Evolutionary conservation across 1,140 invertebrate species (phyloP), one percentile per base, ranked within the genome.

Genomic region (Nymphalis io): DNA sequence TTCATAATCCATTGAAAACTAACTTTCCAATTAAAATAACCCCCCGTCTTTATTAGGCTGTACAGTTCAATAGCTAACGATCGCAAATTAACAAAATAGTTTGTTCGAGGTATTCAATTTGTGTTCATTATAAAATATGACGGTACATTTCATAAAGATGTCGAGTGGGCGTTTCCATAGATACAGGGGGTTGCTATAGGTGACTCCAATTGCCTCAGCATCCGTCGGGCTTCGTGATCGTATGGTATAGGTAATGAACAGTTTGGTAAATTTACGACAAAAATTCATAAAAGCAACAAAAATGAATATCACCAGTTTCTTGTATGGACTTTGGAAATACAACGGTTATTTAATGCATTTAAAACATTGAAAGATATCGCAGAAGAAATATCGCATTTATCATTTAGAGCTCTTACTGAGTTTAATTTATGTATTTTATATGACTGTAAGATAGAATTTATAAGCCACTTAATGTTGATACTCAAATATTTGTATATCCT

Each of bases 161-260:
- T 78, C 60, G 76, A 78, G 77, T 71, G 78, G 78, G 78, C 70
- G 85, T 90, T 83, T 27, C 86, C 81, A 88, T 90, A 83, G 88
- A 79, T 76, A 90, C 86, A 59, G 77, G 78, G 80, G 75, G 88
- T 88, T 89, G 87, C 87, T 82, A 89, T 84, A 81, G 85, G 87
- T 82, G 79, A 86, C 72, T 73, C 64, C 79, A 77, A 83, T 88
- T 84, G 80, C 80, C 79, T 80, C 66, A 80, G 82, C 78, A 82
- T 80, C 76, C 80, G 75, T 13, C 57, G 72, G 70, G 77, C 72
- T 82, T 79, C 66, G 27, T 21, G 53, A 53, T 59, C 40, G 70
- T 70, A 57, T 81, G 82, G 78, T 73, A 73, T 74, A 82, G 78
- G 79, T 40, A 2, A 27, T 27, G 33, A 57, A n/a, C 42, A 20